Base-by-base conservation (phyloP, 2,113 vertebrate genomes). In the Hydropotes inermis region DNA sequence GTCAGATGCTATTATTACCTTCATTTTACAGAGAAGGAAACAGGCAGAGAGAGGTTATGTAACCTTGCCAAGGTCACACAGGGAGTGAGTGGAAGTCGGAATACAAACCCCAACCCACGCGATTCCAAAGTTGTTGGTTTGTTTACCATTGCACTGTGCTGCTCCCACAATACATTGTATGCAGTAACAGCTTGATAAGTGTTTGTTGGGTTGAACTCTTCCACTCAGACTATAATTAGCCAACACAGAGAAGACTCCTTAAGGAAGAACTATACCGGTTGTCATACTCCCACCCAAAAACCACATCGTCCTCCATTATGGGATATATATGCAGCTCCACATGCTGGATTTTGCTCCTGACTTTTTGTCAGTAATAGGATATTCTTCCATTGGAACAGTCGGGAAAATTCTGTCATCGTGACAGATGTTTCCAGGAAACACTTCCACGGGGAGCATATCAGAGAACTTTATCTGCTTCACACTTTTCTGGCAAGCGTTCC, bases 391-490 rank as follows among this genome's bases (percentile, higher is more conserved):
- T 39, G 47, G 91, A 89, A 57, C 50, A 60, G 52, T 54, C 64
- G 19, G 81, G 54, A 91, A 70, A 88, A 79, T 30, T 43, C 50
- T 33, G 11, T 57, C 70, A 8, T 39, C 9, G 0, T 16, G 54
- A 70, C 84, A 27, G 5, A 58, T 43, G 30, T 64, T 85, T 95
- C 79, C 17, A 87, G 70, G 74, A 84, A 58, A 67, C 4, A 1
- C 27, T 70, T 79, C 45, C 33, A 82, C 57, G 9, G 25, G 67
- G 60, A 64, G 8, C 82, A 50, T 58, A 79, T 58, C 54, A 45
- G 43, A 60, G 61, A 5, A 74, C 78, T 90, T 70, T 74, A 8
- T 70, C 95, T 43, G 39, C 76, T 91, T 94, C 95, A 8, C 11
- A 3, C 45, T 81, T 67, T 90, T 64, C 92, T 79, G 84, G 76